Percentiles rank a stretch among this genome's conserved stretches.
These are phyloP conservation scores for Brachymystax lenok DNA, from an alignment of 2,797 vertebrate genomes.

Conservation along the genomic window DNA sequence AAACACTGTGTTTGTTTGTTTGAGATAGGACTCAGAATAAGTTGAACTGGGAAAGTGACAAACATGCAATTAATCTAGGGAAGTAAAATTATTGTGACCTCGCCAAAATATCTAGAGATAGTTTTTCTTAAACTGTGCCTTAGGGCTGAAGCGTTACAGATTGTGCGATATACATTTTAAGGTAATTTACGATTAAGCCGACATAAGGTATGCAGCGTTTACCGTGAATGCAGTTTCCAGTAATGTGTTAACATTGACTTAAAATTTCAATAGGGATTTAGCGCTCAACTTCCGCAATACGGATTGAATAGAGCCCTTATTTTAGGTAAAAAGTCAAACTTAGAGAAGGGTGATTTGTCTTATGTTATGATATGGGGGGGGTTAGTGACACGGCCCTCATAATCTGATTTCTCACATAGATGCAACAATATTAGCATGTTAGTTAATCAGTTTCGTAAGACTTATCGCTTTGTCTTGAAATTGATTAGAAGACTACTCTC, in stretches of 20 bases:
- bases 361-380: neutral
- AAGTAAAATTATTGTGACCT: neutral
- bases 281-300: no score
- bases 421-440: no score
- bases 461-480: slow-evolving; percentile 7
- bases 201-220: no score
- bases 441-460: no score
- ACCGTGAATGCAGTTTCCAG: no score
- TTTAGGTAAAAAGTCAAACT: neutral
- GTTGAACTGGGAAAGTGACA: neutral
- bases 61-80: neutral
- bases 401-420: no score
- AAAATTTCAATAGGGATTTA: no score
- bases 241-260: no score
- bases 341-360: neutral
- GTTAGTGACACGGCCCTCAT: no score
- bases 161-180: neutral
- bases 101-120: neutral
- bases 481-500: slow-evolving; percentile 15
- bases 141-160: neutral
- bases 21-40: neutral
- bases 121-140: neutral
- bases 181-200: no score
- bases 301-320: neutral
- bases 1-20: neutral